A percentile compares a stretch with the other conserved stretches of the same genome.
Evolutionary conservation across 2,888 invertebrate genomes (phyloP).

Genomic region (Eudemis profundana): DNA sequence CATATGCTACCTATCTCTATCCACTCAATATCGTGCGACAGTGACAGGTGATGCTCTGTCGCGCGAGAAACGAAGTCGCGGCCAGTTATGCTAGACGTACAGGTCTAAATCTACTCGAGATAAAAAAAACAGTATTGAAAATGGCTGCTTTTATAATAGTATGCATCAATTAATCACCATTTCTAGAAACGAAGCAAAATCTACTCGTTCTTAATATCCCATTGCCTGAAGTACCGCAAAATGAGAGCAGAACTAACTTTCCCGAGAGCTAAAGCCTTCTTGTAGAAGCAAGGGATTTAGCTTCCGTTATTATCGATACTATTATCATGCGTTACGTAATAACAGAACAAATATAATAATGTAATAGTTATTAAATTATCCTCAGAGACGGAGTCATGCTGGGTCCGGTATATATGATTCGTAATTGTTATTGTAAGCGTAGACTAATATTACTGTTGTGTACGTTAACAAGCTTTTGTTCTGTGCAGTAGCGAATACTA

Average conservation of each 20-base stretch:
- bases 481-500: too few relatives aligned
- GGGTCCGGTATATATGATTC: not conserved
- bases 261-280: not conserved
- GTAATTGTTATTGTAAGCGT: too few relatives aligned
- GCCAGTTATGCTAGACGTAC: too few relatives aligned
- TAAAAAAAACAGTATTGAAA: too few relatives aligned
- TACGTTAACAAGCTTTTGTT: too few relatives aligned
- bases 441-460: too few relatives aligned
- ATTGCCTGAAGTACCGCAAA: not conserved
- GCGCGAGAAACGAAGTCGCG: too few relatives aligned
- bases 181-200: not conserved
- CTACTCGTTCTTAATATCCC: not conserved
- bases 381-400: not conserved
- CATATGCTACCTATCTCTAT: too few relatives aligned
- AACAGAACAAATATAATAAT: not conserved
- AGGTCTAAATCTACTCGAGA: too few relatives aligned
- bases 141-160: too few relatives aligned
- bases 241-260: not conserved
- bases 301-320: not conserved
- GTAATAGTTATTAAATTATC: not conserved
- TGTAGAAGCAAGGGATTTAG: not conserved
- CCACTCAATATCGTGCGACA: too few relatives aligned
- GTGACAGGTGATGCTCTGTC: too few relatives aligned
- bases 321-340: conserved; percentile 5
- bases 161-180: not conserved